Base-by-base conservation (phyloP, 1,140 invertebrate genomes). In the Eumaeus atala region DNA sequence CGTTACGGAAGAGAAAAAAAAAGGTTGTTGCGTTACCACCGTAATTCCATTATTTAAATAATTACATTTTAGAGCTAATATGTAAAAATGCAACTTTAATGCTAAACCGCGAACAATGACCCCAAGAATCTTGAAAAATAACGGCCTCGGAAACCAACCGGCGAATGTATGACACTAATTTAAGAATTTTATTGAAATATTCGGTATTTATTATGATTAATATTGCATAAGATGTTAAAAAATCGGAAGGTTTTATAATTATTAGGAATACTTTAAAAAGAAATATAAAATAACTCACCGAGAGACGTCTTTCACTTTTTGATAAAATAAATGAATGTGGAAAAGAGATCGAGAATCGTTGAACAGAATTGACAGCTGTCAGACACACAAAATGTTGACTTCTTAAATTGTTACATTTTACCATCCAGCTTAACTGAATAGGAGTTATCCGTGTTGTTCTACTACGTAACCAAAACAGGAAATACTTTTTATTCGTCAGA, bases 101-200 rank as follows among this genome's bases (percentile, higher is more conserved):
- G 42, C 28, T 52, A 18, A 42, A 55, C 56, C 35, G 61, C 70
- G 78, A 75, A 61, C 81, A 81, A 68, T 83, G 82, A 83, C 82
- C 79, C 72, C 59, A 74, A 28, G 59, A 71, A 80, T 84, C 75
- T 85, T 83, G 72, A 85, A 85, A 82, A 85, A 78, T 85, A 85
- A 85, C 82, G 82, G 82, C 73, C 59, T 66, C 56, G 61, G 51
- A 50, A 50, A 59, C 62, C 62, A 40, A 54, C 66, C 64, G 74
- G 70, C 64, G 49, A 65, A 52, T 28, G 21, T 28, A 28, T 6
- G 21, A 6, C 21, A 28, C 21, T 28, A 28, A 28, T 28, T 28
- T 28, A 28, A 6, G 21, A 28, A 28, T 28, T 28, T 3, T 28
- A 28, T 28, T 28, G 21, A 28, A 28, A 28, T 3, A 28, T n/a